Conservation (phyloP, 1,140 invertebrate species). For the Pseudachorutes palmiensis region DNA sequence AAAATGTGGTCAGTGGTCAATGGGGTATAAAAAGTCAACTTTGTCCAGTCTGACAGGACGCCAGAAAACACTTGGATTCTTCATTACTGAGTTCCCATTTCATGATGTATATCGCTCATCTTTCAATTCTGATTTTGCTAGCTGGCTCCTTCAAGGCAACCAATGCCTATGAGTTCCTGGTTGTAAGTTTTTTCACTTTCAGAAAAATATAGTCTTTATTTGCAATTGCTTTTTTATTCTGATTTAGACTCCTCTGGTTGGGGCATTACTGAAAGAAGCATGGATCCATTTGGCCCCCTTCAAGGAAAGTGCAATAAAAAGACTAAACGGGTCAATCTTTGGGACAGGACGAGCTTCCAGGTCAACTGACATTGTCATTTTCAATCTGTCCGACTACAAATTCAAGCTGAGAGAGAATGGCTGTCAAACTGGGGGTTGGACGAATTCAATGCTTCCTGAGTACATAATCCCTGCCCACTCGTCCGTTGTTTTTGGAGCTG, state of each 20-base stretch:
- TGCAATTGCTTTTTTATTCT: not conserved
- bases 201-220: not conserved
- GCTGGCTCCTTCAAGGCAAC: not conserved
- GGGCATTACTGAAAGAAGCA: not conserved
- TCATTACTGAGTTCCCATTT: not conserved
- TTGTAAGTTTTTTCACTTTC: not conserved
- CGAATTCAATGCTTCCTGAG: not conserved
- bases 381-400: not conserved
- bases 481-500: constrained; percentile 10
- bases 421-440: constrained; percentile 2
- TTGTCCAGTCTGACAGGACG: not conserved
- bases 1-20: no score
- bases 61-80: not conserved
- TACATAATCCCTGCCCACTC: not conserved
- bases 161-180: not conserved
- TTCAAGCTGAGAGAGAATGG: not conserved
- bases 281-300: constrained; percentile 6
- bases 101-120: not conserved
- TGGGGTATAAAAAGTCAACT: no score
- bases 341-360: constrained; percentile 11
- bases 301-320: not conserved
- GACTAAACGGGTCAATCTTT: constrained; percentile 4
- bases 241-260: not conserved
- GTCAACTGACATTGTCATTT: constrained; percentile 7
- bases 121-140: not conserved